phyloP scores from a whole-genome alignment of 2,797 vertebrate genomes.

The Neosilurus mollespiculum region DNA sequence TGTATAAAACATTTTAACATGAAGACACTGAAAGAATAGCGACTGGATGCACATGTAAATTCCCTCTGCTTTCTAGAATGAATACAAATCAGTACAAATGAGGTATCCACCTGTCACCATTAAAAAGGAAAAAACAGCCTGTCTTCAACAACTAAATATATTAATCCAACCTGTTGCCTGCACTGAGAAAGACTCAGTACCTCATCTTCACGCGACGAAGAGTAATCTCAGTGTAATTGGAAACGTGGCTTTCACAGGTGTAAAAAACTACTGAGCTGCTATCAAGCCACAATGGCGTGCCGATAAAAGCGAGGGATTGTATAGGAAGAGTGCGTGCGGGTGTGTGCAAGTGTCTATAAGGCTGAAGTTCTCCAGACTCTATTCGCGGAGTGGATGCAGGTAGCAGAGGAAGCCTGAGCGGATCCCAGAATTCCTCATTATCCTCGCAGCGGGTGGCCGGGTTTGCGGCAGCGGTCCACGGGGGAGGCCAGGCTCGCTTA shows the following conservation, averaged over 20 bases:
- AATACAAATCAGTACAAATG: background rate
- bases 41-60: background rate
- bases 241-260: constrained; percentile 50
- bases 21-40: background rate
- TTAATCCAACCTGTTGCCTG: constrained; percentile 10
- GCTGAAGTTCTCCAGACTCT: constrained; percentile 78
- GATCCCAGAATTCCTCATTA: constrained; percentile 85
- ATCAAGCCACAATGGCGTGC: constrained; percentile 61
- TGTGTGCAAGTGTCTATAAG: constrained; percentile 63
- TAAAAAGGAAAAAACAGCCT: background rate
- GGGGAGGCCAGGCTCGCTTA: constrained; percentile 78
- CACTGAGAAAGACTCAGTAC: constrained; percentile 9
- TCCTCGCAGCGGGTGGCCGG: constrained; percentile 73
- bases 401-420: constrained; percentile 79
- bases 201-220: constrained; percentile 13
- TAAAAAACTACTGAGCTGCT: constrained; percentile 35
- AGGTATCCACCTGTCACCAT: background rate
- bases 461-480: constrained; percentile 68
- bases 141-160: background rate
- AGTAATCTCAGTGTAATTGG: constrained; percentile 42
- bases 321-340: constrained; percentile 64
- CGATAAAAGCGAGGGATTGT: constrained; percentile 76
- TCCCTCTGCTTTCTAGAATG: background rate
- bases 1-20: too few relatives aligned
- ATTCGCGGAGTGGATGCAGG: constrained; percentile 77